A percentile compares a stretch with the other conserved stretches of the same genome.
Conservation (phyloP, 2,113 vertebrate species). For the Cottus gobio region DNA sequence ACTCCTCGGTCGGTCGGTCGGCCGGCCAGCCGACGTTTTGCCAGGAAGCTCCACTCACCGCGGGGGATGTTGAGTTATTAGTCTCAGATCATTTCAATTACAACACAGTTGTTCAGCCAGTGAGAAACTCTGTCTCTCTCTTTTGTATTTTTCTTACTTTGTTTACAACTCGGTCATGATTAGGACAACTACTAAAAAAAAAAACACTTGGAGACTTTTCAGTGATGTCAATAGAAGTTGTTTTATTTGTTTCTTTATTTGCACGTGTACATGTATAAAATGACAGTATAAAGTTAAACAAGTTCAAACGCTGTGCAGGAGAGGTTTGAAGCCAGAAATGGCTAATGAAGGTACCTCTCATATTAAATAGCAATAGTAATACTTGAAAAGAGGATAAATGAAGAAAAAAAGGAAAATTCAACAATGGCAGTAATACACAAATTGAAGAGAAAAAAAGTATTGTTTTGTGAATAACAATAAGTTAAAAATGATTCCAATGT, state of each 20-base stretch:
- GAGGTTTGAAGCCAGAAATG: not conserved
- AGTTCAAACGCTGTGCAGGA: not conserved
- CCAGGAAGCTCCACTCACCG: constrained; percentile 66
- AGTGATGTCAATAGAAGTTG: not conserved
- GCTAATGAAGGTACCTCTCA: not conserved
- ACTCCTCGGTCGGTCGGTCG: constrained; percentile 48
- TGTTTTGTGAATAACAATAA: not conserved
- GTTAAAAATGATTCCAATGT: not conserved
- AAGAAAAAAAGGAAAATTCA: not conserved
- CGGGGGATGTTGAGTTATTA: constrained; percentile 60
- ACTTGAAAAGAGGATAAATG: not conserved
- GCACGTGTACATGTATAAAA: not conserved
- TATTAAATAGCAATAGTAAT: not conserved
- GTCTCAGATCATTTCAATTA: constrained; percentile 69
- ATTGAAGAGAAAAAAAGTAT: too few relatives aligned
- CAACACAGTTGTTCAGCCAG: constrained; percentile 52
- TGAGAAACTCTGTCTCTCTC: constrained; percentile 11
- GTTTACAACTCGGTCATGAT: not conserved
- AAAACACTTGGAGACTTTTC: not conserved
- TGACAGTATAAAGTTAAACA: not conserved
- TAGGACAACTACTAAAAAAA: not conserved
- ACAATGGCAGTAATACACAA: too few relatives aligned
- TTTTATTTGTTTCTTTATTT: constrained; percentile 3
- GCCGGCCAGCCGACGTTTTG: constrained; percentile 48
- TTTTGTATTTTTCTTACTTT: not conserved